Base-by-base conservation (phyloP, 1,140 invertebrate genomes). In the Drosophila leontia region DNA sequence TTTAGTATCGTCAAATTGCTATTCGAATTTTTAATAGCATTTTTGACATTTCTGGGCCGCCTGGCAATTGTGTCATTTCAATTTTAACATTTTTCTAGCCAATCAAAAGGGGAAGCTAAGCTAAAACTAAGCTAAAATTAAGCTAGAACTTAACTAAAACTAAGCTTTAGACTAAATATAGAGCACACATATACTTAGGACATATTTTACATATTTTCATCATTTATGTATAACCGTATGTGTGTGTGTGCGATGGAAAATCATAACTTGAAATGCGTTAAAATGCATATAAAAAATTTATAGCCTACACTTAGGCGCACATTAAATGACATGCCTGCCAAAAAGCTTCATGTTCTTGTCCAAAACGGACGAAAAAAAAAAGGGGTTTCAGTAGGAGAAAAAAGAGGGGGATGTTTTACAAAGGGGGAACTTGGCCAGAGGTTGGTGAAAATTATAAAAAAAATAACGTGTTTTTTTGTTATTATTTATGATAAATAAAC, bases 201-300 rank as follows among this genome's bases (percentile, higher is more conserved):
- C 15, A 35, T 67, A 82, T 86, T 72, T 80, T 64, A 32, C 15
- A 35, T 67, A 82, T 86, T 72, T 80, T 61, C 75, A 72, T 82
- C 61, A 72, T 62, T 65, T 50, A 65, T 70, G 44, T 19, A 42
- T 58, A 6, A 29, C 6, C 26, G 57, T 51, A 35, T 41, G 45
- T 44, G 41, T 45, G 56, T 63, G 57, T 76, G 57, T 42, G 64
- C 17, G 44, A 42, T 26, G 51, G 45, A 57, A 88, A 88, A 88
- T 85, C 84, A 88, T 88, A 88, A 90, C 85, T 81, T 79, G 75
- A 85, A 90, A 90, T 88, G 81, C 85, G 85, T 85, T 90, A 88
- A 88, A 88, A 84, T 88, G 84, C 84, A 88, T 90, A 84, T 88
- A 90, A 90, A 84, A 88, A 85, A 88, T 88, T 71, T 79, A 90